Evolutionary conservation across 2,888 invertebrate species (phyloP).

Genomic region (Oscheius sp.): DNA sequence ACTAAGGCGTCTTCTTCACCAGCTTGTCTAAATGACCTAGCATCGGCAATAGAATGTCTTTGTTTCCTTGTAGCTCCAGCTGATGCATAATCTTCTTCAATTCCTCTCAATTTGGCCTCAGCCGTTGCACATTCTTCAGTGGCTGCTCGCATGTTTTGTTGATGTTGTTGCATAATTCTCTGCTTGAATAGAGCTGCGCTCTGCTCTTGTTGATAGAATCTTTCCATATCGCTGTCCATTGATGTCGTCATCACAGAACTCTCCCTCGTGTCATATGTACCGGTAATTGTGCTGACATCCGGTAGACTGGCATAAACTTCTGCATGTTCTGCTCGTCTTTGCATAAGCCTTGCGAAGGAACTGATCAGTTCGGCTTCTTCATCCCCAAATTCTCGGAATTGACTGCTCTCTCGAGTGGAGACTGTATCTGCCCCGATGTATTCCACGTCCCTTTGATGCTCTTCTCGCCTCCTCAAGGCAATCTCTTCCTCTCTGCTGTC

Average conservation of each 20-base stretch:
- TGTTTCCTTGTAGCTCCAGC: constrained; percentile 30
- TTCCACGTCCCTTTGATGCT: not conserved
- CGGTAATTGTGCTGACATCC: constrained; percentile 39
- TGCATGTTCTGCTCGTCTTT: constrained; percentile 39
- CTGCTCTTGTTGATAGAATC: constrained; percentile 49
- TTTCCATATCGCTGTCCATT: constrained; percentile 46
- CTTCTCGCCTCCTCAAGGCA: not conserved
- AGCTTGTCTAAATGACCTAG: constrained; percentile 37
- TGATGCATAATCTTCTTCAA: constrained; percentile 33
- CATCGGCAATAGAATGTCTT: constrained; percentile 15
- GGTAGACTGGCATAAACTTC: constrained; percentile 43
- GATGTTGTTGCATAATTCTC: constrained; percentile 37
- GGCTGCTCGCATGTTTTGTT: constrained; percentile 27
- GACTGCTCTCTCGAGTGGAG: not conserved
- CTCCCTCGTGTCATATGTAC: constrained; percentile 40
- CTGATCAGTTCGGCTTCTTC: constrained; percentile 43
- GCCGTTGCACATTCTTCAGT: constrained; percentile 11
- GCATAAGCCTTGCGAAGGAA: constrained; percentile 34
- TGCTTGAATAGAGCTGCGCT: constrained; percentile 41
- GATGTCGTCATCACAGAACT: constrained; percentile 40
- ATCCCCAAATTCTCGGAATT: constrained; percentile 50
- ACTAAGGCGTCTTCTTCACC: constrained; percentile 41
- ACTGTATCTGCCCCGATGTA: constrained; percentile 1
- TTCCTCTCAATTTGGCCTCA: constrained; percentile 16
- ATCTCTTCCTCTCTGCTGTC: not conserved